Conservation (phyloP, 2,797 vertebrate species). For the Sebastes aleutianus region DNA sequence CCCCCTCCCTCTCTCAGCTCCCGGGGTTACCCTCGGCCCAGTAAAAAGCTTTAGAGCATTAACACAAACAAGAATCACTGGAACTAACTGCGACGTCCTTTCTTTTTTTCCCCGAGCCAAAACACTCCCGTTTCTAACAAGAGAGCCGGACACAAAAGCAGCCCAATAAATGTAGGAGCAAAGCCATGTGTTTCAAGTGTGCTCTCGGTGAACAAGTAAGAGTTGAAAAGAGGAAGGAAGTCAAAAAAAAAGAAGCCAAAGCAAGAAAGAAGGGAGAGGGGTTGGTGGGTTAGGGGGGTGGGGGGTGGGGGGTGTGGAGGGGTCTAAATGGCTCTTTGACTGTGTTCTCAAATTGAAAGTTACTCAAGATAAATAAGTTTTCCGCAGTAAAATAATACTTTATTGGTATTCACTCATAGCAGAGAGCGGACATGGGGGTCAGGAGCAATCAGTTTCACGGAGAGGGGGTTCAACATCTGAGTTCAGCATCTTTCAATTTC, state of each 20-base stretch:
- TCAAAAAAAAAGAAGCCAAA: slow-evolving; percentile 21
- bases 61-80: slow-evolving; percentile 34
- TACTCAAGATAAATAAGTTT: slow-evolving; percentile 62
- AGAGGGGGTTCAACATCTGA: slow-evolving; percentile 53
- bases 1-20: slow-evolving; percentile 2
- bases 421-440: slow-evolving; percentile 67
- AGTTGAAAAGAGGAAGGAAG: slow-evolving; percentile 48
- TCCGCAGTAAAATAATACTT: slow-evolving; percentile 50
- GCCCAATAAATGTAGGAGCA: slow-evolving; percentile 26
- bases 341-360: slow-evolving; percentile 56
- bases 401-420: slow-evolving; percentile 76
- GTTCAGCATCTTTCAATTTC: slow-evolving; percentile 50
- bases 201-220: slow-evolving; percentile 19
- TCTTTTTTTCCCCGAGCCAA: slow-evolving; percentile 5
- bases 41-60: slow-evolving; percentile 40
- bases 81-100: slow-evolving; percentile 15
- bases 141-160: slow-evolving; percentile 22
- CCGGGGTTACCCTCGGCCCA: slow-evolving; percentile 27
- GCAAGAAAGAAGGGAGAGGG: neutral
- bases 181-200: slow-evolving; percentile 11
- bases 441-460: slow-evolving; percentile 71
- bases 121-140: slow-evolving; percentile 19
- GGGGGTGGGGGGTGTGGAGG: neutral
- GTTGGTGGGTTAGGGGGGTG: no score
- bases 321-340: slow-evolving; percentile 41